These are phyloP conservation scores for Pammene fasciana DNA, from an alignment of 2,888 invertebrate genomes.

Conservation along the genomic window DNA sequence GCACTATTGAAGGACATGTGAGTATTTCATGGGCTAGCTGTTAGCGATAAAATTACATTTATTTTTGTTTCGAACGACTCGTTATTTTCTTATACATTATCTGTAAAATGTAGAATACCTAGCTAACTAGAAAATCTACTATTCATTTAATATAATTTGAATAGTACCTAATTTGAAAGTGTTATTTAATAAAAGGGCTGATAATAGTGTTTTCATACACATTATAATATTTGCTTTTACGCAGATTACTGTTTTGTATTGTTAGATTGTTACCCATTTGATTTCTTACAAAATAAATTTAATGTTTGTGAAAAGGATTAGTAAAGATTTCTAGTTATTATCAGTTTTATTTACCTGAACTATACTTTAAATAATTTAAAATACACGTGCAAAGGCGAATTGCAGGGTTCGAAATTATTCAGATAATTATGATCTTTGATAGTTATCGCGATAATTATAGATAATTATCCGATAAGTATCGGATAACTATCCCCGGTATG, in stretches of 20 bases:
- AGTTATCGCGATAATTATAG: too few relatives aligned
- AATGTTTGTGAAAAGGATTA: neutral
- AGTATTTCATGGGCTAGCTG: neutral
- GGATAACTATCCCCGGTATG: too few relatives aligned
- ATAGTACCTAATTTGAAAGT: neutral
- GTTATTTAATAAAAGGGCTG: neutral
- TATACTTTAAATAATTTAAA: neutral
- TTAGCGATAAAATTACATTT: neutral
- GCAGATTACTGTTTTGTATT: neutral
- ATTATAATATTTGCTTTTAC: neutral
- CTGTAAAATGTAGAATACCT: neutral
- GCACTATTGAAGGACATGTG: neutral
- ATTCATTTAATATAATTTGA: neutral
- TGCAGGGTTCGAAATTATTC: too few relatives aligned
- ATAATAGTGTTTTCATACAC: neutral
- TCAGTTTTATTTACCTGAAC: neutral
- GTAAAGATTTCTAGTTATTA: neutral
- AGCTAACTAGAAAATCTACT: slow-evolving; percentile 13
- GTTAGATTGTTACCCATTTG: neutral
- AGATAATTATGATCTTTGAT: too few relatives aligned
- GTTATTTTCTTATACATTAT: slow-evolving; percentile 5
- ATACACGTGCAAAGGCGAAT: slow-evolving; percentile 9
- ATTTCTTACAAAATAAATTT: neutral
- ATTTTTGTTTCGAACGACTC: neutral
- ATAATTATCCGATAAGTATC: too few relatives aligned